These are phyloP conservation scores for Hofmannophila pseudospretella DNA, from an alignment of 2,888 invertebrate species.

Conservation along the genomic window DNA sequence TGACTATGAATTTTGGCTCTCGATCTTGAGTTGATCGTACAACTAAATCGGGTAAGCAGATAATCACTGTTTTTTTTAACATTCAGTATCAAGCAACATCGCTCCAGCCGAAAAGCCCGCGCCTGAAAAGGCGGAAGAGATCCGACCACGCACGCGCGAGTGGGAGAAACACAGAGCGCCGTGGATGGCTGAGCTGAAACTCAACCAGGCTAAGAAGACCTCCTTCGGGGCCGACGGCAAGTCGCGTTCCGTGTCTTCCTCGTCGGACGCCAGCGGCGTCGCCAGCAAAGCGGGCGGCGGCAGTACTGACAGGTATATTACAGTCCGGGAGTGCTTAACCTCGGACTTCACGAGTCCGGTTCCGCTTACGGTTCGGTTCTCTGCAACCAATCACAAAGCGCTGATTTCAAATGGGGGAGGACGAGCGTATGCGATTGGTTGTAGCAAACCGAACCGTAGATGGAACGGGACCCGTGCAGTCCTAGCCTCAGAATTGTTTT, in stretches of 20 bases:
- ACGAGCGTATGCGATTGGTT: too few species aligned
- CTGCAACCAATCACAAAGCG: neutral
- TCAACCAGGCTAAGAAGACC: slow-evolving; percentile 84
- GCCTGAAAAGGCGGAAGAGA: slow-evolving; percentile 52
- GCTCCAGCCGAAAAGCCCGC: slow-evolving; percentile 32
- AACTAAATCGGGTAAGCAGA: too few species aligned
- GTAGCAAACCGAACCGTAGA: too few species aligned
- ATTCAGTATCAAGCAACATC: neutral
- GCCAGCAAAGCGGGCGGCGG: slow-evolving; percentile 38
- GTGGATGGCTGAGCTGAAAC: slow-evolving; percentile 89
- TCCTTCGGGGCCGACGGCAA: slow-evolving; percentile 55
- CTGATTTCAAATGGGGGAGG: too few species aligned
- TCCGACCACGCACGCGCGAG: slow-evolving; percentile 81
- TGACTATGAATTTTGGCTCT: too few species aligned
- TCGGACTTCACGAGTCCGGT: too few species aligned
- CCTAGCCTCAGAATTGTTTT: too few species aligned
- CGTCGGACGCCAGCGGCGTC: slow-evolving; percentile 26
- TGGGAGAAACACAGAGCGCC: slow-evolving; percentile 87
- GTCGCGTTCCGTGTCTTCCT: slow-evolving; percentile 44
- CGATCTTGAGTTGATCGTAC: too few species aligned
- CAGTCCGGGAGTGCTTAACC: too few species aligned
- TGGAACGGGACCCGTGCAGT: too few species aligned
- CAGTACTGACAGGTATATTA: slow-evolving; percentile 57
- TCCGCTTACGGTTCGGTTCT: neutral
- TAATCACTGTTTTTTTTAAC: too few species aligned